A percentile compares a stretch with the other conserved stretches of the same genome.
phyloP scores from a whole-genome alignment of 2,888 invertebrate species.

The Eristalis tenax region DNA sequence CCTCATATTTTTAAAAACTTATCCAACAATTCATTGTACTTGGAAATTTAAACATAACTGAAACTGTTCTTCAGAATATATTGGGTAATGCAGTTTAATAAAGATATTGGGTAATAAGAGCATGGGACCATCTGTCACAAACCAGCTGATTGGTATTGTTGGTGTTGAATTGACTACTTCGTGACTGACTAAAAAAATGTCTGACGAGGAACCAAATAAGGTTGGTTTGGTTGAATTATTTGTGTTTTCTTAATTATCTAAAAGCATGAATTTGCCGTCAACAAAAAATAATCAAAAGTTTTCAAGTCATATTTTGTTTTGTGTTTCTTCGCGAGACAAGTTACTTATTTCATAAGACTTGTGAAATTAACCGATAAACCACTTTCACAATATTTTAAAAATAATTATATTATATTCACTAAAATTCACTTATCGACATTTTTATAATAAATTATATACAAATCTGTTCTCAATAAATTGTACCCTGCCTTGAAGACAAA shows the following conservation, averaged over 20 bases:
- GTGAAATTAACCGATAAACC: neutral
- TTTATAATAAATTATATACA: too few relatives aligned
- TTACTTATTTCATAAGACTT: neutral
- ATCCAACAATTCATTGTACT: neutral
- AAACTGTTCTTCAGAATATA: constrained; percentile 7
- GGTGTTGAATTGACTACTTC: neutral
- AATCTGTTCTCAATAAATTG: too few relatives aligned
- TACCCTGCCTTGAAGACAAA: too few relatives aligned
- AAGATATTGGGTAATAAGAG: neutral
- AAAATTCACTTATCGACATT: neutral
- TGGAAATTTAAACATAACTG: neutral
- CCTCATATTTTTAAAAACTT: too few relatives aligned
- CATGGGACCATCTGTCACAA: constrained; percentile 13
- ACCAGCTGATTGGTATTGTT: constrained; percentile 34
- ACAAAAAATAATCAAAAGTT: neutral
- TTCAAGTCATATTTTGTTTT: neutral
- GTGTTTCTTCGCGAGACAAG: neutral
- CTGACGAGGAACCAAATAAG: constrained; percentile 57
- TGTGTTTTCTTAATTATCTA: neutral
- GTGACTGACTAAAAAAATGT: constrained; percentile 18
- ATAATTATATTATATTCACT: neutral
- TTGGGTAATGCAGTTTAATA: constrained; percentile 24
- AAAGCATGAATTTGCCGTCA: neutral
- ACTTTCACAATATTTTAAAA: neutral
- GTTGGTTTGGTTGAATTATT: constrained; percentile 6